Evolutionary conservation across 1,140 invertebrate genomes (phyloP), one percentile per base, ranked within the genome.

Genomic region (Ceratina australensis): DNA sequence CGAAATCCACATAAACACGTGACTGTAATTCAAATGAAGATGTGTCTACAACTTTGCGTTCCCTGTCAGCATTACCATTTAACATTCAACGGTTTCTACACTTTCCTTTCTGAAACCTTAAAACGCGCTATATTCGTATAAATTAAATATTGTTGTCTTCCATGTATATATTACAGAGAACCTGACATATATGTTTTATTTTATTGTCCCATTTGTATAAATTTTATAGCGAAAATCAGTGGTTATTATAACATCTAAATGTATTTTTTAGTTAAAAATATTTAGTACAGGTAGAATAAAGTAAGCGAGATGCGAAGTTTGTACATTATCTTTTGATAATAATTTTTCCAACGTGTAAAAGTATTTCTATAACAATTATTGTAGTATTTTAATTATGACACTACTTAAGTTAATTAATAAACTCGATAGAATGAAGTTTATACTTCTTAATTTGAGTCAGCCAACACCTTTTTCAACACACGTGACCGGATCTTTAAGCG

Each of bases 401-500:
- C 49, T 50, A 22, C 2, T 28, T 28, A 49, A 26, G 5, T 52
- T n/a, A n/a, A 2, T 63, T 72, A 15, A n/a, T 13, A 22, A 18
- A 56, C 57, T 57, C 18, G 3, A 13, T 57, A 16, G 28, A 13
- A 42, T 42, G 10, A 28, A 42, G 15, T 28, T 72, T 49, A 22
- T 42, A 42, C 33, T 42, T 16, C 3, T 13, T 57, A 57, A 10
- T 56, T 78, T 63, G 50, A 65, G 71, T 52, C 71, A 56, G 71
- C 57, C 71, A 56, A 65, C 60, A 67, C 73, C 73, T 77, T 76
- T 72, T 79, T 60, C 16, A 68, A 81, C 83, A 81, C 83, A 87
- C 82, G 83, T 86, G 85, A 69, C 72, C 42, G 3, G 22, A 54
- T 42, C 24, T 15, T n/a, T 3, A 16, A 72, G 5, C 49, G 60